These are phyloP conservation scores for Phaetusa simplex DNA, from an alignment of 2,113 vertebrate species.

Conservation along the genomic window DNA sequence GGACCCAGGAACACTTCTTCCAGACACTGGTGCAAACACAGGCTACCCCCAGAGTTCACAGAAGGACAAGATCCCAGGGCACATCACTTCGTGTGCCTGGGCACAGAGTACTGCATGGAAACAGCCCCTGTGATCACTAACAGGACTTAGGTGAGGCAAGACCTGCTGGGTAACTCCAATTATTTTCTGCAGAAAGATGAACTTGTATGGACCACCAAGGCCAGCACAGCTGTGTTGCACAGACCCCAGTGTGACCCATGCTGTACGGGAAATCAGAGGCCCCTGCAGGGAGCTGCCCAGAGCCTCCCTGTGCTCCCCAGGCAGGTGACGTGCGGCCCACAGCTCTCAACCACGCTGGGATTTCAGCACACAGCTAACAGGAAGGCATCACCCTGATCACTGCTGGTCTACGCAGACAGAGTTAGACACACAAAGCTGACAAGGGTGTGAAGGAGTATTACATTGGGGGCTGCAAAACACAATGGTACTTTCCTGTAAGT, in stretches of 20 bases:
- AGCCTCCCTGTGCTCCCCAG: background rate
- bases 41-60: accelerated
- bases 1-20: background rate
- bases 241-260: accelerated
- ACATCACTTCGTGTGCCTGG: accelerated
- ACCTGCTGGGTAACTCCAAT: background rate
- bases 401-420: background rate
- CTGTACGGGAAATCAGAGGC: background rate
- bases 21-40: background rate
- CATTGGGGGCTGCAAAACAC: background rate
- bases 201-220: background rate
- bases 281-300: background rate
- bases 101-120: accelerated
- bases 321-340: accelerated
- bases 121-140: background rate
- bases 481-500: background rate
- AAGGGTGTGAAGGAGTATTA: background rate
- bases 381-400: background rate
- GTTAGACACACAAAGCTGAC: background rate
- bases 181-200: background rate
- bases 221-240: background rate
- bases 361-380: background rate
- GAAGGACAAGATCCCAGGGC: background rate
- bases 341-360: background rate
- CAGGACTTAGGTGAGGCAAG: background rate